Conservation (phyloP, 2,888 invertebrate species). For the Eledone cirrhosa region DNA sequence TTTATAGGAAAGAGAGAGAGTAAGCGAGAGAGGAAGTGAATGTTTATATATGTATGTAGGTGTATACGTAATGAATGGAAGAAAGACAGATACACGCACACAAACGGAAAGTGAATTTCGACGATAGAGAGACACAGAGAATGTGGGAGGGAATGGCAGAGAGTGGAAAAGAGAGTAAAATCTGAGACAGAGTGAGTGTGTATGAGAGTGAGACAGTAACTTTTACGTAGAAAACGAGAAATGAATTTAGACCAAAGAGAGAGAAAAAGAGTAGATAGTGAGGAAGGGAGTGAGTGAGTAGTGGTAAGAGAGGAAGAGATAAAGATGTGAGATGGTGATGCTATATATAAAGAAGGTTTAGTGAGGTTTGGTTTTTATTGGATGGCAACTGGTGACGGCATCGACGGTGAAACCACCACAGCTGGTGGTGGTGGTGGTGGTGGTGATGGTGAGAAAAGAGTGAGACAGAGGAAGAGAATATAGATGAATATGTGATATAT, state of each 20-base stretch:
- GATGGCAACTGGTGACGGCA: not conserved
- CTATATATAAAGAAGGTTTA: not conserved
- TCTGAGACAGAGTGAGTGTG: too few relatives aligned
- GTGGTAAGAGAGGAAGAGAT: not conserved
- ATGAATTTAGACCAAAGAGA: not conserved
- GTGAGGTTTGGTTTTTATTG: not conserved
- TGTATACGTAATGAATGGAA: not conserved
- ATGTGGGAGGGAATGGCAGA: too few relatives aligned
- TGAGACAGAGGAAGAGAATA: not conserved
- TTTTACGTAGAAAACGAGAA: too few relatives aligned
- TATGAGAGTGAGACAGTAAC: not conserved
- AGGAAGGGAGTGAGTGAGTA: not conserved
- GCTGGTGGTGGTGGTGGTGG: not conserved
- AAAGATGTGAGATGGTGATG: not conserved
- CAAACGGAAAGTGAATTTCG: too few relatives aligned
- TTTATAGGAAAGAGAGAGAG: constrained; percentile 21
- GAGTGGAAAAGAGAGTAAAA: too few relatives aligned
- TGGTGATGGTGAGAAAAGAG: not conserved
- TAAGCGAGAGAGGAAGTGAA: constrained; percentile 19
- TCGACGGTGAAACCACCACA: not conserved
- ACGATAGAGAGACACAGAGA: too few relatives aligned
- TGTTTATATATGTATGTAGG: not conserved
- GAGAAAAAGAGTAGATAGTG: not conserved
- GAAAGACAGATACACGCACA: too few relatives aligned
- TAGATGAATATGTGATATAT: not conserved